Percentiles rank a stretch among this genome's conserved stretches.
phyloP scores from a whole-genome alignment of 2,888 invertebrate species.

The Pycnomerus fuliginosus region DNA sequence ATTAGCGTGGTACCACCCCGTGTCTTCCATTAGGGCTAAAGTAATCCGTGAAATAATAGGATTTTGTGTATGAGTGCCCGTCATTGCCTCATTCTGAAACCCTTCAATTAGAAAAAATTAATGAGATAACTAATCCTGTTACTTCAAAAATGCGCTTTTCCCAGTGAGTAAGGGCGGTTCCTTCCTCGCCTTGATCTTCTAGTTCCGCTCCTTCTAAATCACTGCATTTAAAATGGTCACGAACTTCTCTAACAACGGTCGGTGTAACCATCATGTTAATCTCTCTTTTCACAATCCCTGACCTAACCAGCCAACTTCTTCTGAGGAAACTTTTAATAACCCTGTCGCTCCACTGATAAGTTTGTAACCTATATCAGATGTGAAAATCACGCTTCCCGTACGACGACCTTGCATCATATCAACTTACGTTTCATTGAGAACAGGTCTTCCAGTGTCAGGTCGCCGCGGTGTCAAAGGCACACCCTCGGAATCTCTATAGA shows the following conservation, averaged over 20 bases:
- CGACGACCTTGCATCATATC: background rate
- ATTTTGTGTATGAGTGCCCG: slow-evolving; percentile 97
- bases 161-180: slow-evolving; percentile 96
- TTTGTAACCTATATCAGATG: slow-evolving; percentile 62
- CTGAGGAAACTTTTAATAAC: slow-evolving; percentile 78
- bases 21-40: slow-evolving; percentile 95
- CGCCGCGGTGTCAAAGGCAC: slow-evolving; percentile 80
- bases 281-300: slow-evolving; percentile 47
- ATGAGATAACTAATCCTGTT: too few relatives aligned
- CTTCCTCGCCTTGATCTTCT: slow-evolving; percentile 97
- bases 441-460: slow-evolving; percentile 84
- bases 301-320: slow-evolving; percentile 45
- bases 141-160: slow-evolving; percentile 98
- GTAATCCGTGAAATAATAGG: slow-evolving; percentile 95
- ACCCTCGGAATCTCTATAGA: slow-evolving; percentile 89
- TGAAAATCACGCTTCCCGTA: slow-evolving; percentile 38
- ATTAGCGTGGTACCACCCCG: slow-evolving; percentile 94
- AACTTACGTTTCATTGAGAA: slow-evolving; percentile 78
- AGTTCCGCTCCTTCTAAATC: slow-evolving; percentile 92
- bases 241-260: slow-evolving; percentile 82
- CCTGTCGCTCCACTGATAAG: slow-evolving; percentile 91
- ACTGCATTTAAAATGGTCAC: slow-evolving; percentile 84
- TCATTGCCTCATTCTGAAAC: slow-evolving; percentile 95
- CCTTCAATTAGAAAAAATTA: slow-evolving; percentile 2
- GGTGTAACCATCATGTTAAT: slow-evolving; percentile 69